phyloP scores from a whole-genome alignment of 2,113 vertebrate species.

The Danio rerio region DNA sequence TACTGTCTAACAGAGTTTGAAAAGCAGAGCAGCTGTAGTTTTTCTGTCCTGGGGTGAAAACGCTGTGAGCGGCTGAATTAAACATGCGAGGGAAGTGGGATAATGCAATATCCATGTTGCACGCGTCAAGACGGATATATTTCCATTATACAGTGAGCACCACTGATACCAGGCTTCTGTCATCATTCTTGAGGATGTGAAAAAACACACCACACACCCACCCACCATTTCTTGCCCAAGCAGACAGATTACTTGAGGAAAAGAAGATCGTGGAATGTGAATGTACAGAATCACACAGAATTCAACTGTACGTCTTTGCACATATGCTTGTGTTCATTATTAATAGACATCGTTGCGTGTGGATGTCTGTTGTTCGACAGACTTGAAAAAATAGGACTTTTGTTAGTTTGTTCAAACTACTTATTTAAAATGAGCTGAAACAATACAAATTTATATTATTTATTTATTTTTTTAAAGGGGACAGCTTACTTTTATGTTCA shows the following conservation, averaged over 20 bases:
- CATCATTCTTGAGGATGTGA: background rate
- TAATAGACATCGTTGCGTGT: too few relatives aligned
- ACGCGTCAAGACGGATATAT: constrained; percentile 9
- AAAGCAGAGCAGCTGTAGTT: constrained; percentile 15
- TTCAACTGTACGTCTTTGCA: background rate
- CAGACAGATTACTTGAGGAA: background rate
- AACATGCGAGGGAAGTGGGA: constrained; percentile 7
- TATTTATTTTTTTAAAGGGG: too few relatives aligned
- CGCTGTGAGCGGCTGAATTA: constrained; percentile 16
- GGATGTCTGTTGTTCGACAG: too few relatives aligned
- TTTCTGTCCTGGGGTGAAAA: constrained; percentile 16
- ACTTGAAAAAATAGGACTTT: too few relatives aligned
- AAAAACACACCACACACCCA: too few relatives aligned
- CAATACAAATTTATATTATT: too few relatives aligned
- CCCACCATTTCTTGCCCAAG: background rate
- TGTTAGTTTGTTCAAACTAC: too few relatives aligned
- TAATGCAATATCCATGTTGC: constrained; percentile 16
- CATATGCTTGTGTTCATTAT: background rate
- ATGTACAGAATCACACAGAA: background rate
- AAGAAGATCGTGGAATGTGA: background rate
- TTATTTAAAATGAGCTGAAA: too few relatives aligned
- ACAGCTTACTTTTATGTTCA: too few relatives aligned
- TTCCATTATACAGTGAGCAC: background rate
- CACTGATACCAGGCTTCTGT: background rate
- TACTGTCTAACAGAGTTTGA: background rate